Percentiles rank a stretch among this genome's conserved stretches.
Evolutionary conservation across 64 coral and sea anemone species (phyloP).

Genomic region (Catalaphyllia jardinei): DNA sequence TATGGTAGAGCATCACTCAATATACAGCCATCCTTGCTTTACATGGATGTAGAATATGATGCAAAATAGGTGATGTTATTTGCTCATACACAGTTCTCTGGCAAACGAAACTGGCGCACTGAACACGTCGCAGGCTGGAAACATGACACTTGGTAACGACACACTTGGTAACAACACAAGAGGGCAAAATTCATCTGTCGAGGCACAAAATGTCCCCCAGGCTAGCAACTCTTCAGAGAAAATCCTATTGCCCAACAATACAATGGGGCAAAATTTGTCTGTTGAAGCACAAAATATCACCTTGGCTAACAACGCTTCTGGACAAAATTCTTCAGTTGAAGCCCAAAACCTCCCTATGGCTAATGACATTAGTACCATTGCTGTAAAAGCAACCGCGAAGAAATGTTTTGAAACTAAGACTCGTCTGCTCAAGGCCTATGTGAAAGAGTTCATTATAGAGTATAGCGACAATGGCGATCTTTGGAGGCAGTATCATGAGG

Average conservation of each 20-base stretch:
- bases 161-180: not conserved
- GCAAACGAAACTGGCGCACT: not conserved
- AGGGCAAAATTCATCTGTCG: not conserved
- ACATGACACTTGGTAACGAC: not conserved
- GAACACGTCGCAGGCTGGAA: too few relatives aligned
- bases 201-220: not conserved
- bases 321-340: not conserved
- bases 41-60: too few relatives aligned
- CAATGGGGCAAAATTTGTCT: not conserved
- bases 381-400: not conserved
- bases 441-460: not conserved
- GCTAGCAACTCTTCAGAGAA: not conserved
- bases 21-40: too few relatives aligned
- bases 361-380: not conserved
- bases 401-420: not conserved
- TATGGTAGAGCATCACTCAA: too few relatives aligned
- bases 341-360: not conserved
- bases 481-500: not conserved
- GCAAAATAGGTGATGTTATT: too few relatives aligned
- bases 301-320: not conserved
- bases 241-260: not conserved
- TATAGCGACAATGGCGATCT: slow-evolving; percentile 5
- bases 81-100: not conserved
- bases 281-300: not conserved
- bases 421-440: not conserved